Percentiles rank a stretch among this genome's conserved stretches.
phyloP scores from a whole-genome alignment of 2,797 vertebrate species.

The Peromyscus attwateri region DNA sequence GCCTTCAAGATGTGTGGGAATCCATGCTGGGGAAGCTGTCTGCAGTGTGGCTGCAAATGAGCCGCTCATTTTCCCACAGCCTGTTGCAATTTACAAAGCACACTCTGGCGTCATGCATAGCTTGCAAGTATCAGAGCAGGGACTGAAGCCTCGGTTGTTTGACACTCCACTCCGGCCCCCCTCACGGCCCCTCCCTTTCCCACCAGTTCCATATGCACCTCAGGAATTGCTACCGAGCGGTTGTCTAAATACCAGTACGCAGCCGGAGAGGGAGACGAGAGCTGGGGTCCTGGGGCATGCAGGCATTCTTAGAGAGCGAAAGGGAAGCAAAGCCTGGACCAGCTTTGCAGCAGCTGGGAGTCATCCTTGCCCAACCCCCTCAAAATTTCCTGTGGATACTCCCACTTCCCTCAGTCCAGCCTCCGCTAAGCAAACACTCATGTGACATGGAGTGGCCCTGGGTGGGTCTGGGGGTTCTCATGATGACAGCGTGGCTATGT shows the following conservation, averaged over 20 bases:
- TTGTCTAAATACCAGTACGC: not conserved
- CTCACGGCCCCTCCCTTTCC: accelerated
- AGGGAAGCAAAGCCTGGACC: too few relatives aligned
- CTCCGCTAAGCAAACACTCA: not conserved
- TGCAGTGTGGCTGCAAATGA: not conserved
- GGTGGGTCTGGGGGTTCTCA: not conserved
- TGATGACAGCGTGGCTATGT: accelerated
- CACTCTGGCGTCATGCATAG: not conserved
- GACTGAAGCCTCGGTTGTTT: not conserved
- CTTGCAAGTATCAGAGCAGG: not conserved
- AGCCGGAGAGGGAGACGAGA: not conserved
- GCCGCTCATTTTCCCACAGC: not conserved
- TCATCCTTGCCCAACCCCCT: not conserved
- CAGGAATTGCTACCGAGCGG: not conserved
- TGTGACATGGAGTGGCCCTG: accelerated
- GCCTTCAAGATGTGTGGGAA: not conserved
- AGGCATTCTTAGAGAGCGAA: not conserved
- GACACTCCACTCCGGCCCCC: not conserved
- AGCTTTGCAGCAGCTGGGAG: not conserved
- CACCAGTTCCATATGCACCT: not conserved
- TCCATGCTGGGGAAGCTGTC: not conserved
- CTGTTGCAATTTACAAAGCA: not conserved
- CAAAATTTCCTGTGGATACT: not conserved
- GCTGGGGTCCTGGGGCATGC: accelerated
- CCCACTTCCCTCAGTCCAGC: not conserved